phyloP scores from a whole-genome alignment of 2,888 invertebrate species.

The Linhomoeus sp. region DNA sequence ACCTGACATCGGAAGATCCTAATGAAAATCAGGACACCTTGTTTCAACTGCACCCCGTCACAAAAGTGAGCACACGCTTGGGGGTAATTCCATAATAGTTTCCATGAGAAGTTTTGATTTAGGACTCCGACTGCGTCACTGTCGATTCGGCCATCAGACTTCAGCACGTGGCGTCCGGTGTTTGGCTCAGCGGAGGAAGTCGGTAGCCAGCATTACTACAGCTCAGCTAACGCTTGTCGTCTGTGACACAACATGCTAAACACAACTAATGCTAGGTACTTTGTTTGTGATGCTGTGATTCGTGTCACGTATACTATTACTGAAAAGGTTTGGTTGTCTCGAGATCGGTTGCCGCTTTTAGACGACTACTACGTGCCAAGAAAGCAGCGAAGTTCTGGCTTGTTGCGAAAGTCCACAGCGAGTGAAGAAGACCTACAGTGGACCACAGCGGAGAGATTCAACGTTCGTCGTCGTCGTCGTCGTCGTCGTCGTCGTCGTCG shows the following conservation, averaged over 20 bases:
- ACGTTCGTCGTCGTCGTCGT: too few species aligned
- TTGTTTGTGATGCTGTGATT: too few species aligned
- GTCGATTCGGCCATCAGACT: slow-evolving; percentile 28
- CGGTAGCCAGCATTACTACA: background rate
- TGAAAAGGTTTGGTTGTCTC: background rate
- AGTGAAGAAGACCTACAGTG: background rate
- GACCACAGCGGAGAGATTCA: too few species aligned
- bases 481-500: too few species aligned
- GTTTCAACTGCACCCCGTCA: slow-evolving; percentile 28
- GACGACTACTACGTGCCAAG: background rate
- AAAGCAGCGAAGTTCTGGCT: background rate
- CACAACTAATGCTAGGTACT: too few species aligned
- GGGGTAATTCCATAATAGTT: slow-evolving; percentile 2
- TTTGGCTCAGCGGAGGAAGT: slow-evolving; percentile 25
- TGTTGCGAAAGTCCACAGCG: slow-evolving; percentile 3
- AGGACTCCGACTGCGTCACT: slow-evolving; percentile 28
- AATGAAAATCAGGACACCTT: slow-evolving; percentile 25
- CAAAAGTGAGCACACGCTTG: slow-evolving; percentile 15
- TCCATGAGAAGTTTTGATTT: slow-evolving; percentile 5
- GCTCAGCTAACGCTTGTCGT: too few species aligned
- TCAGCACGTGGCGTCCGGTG: slow-evolving; percentile 26
- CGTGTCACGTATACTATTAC: too few species aligned
- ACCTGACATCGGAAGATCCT: slow-evolving; percentile 19
- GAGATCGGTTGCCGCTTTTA: too few species aligned
- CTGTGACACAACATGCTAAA: too few species aligned